Evolutionary conservation across 2,113 vertebrate species (phyloP), one percentile per base, ranked within the genome.

Genomic region (Oxygymnocypris stewartii): DNA sequence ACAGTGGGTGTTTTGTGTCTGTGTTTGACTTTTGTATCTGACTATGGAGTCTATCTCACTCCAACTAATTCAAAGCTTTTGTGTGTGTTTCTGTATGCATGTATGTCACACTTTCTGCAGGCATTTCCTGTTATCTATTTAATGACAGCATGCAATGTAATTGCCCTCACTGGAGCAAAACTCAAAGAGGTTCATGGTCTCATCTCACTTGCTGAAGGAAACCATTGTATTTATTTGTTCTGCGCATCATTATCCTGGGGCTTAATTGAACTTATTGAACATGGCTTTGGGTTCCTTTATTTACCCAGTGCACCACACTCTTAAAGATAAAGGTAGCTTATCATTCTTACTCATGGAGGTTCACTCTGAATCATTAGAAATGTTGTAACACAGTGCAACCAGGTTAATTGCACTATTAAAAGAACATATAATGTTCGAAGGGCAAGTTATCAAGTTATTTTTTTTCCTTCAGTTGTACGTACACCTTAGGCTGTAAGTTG

Each of bases 221-320:
- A 90, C 86, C 88, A 90, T 92, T 92, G 89, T 86, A 74, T 87
- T 87, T 86, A 73, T 90, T 86, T 88, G 71, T 85, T 89, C 82
- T 88, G 88, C 89, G 90, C 91, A 92, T 93, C 91, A 94, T 94
- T 94, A 92, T 90, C 92, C 89, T 69, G 85, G 76, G 75, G 92
- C 92, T 94, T 93, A 94, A 95, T 94, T 94, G 92, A 94, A 94
- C 93, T 93, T 94, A 94, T 94, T 94, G 91, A 94, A 92, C 92
- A 90, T 89, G 91, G 90, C 92, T 90, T 89, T 88, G 85, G 90
- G 90, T 94, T 88, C 91, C 35, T 94, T 92, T 93, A 91, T 92
- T 94, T 92, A 93, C 92, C 89, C 91, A 92, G 90, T 93, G 88
- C 91, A 86, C 88, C 86, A 88, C 77, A 93, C 87, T 89, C 82